phyloP scores from a whole-genome alignment of 2,888 invertebrate genomes.

The Euphydryas editha region DNA sequence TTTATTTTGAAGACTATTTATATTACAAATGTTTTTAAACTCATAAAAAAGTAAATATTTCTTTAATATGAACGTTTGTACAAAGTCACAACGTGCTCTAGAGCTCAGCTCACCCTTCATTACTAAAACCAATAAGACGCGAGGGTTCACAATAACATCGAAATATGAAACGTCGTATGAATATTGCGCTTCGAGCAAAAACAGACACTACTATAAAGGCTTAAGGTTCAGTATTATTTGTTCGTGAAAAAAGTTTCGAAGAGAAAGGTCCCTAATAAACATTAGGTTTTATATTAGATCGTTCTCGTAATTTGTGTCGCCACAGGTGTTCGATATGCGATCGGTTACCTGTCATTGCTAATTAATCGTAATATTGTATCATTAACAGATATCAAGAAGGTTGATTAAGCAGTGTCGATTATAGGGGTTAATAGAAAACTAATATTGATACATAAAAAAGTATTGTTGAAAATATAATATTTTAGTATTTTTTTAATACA shows the following conservation, averaged over 20 bases:
- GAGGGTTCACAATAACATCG: slow-evolving; percentile 65
- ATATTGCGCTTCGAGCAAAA: slow-evolving; percentile 44
- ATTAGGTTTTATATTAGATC: slow-evolving; percentile 55
- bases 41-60: slow-evolving; percentile 1
- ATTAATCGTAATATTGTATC: not conserved
- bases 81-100: slow-evolving; percentile 67
- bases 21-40: not conserved
- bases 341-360: slow-evolving; percentile 29
- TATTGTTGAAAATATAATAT: too few species aligned
- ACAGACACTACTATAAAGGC: slow-evolving; percentile 37
- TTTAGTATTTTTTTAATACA: too few species aligned
- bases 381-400: too few species aligned
- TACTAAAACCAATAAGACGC: slow-evolving; percentile 80
- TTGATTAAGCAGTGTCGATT: too few species aligned
- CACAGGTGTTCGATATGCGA: slow-evolving; percentile 46
- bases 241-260: slow-evolving; percentile 48
- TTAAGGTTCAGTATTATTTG: slow-evolving; percentile 46
- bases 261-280: slow-evolving; percentile 65
- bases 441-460: too few species aligned
- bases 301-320: slow-evolving; percentile 47
- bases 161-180: slow-evolving; percentile 66
- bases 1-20: too few species aligned
- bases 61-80: slow-evolving; percentile 47
- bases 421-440: too few species aligned
- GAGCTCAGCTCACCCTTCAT: slow-evolving; percentile 70